phyloP scores from a whole-genome alignment of 2,113 vertebrate species.

The Aix galericulata region DNA sequence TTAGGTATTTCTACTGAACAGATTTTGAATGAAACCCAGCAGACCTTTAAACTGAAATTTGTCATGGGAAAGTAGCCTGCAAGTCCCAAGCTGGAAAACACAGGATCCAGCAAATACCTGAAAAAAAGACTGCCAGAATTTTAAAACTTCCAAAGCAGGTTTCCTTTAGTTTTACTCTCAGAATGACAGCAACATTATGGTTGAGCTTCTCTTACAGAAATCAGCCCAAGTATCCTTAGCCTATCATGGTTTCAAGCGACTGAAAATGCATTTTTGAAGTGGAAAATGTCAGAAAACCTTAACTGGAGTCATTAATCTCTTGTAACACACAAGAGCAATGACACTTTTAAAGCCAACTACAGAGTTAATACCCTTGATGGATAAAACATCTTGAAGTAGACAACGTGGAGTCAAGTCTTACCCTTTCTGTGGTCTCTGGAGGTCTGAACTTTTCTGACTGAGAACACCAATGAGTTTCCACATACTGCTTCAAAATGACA shows the following conservation, averaged over 20 bases:
- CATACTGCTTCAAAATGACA: slow-evolving; percentile 97
- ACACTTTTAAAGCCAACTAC: neutral
- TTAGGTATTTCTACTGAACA: neutral
- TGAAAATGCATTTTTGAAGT: neutral
- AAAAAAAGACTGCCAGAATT: neutral
- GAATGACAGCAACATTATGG: neutral
- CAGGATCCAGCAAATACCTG: neutral
- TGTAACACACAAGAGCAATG: neutral
- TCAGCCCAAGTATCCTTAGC: neutral
- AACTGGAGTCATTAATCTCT: neutral
- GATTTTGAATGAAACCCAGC: neutral
- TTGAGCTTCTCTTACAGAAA: neutral
- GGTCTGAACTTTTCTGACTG: slow-evolving; percentile 97
- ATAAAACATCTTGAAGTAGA: neutral
- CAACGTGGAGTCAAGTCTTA: slow-evolving; percentile 58
- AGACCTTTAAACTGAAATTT: neutral
- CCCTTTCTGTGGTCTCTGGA: slow-evolving; percentile 96
- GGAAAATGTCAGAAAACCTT: neutral
- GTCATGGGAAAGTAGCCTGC: neutral
- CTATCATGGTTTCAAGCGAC: neutral
- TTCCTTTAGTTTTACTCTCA: neutral
- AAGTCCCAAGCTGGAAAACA: neutral
- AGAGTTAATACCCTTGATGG: neutral
- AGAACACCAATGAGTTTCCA: slow-evolving; percentile 98
- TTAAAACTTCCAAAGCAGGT: neutral